Percentiles rank a stretch among this genome's conserved stretches.
These are phyloP conservation scores for Calidris pygmaea DNA, from an alignment of 2,113 vertebrate genomes.

Conservation along the genomic window DNA sequence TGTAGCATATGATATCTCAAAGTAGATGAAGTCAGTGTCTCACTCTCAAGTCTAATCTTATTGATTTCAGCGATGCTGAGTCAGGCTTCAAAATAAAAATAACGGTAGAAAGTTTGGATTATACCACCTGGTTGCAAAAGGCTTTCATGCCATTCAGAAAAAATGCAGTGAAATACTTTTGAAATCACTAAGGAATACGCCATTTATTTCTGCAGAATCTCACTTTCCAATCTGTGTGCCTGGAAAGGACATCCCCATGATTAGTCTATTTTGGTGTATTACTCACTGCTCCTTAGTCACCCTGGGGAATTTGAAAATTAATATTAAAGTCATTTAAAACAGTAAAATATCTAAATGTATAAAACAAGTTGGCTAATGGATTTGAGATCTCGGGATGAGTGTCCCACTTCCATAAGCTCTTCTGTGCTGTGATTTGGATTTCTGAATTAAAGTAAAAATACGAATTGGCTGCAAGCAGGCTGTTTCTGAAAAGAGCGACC, in stretches of 20 bases:
- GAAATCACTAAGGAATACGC: neutral
- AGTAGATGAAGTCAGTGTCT: neutral
- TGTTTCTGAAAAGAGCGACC: neutral
- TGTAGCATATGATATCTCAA: neutral
- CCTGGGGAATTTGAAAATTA: neutral
- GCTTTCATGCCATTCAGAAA: neutral
- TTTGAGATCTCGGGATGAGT: neutral
- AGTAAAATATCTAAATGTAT: neutral
- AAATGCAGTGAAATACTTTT: neutral
- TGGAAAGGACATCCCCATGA: neutral
- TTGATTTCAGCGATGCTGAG: neutral
- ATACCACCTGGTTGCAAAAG: neutral
- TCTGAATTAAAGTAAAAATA: neutral
- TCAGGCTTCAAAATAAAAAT: neutral
- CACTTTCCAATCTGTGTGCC: neutral
- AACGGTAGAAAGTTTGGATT: neutral
- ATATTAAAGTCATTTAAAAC: neutral
- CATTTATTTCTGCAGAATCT: neutral
- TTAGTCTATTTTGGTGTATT: neutral
- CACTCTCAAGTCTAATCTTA: neutral
- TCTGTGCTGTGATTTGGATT: neutral
- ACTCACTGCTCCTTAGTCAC: constrained; percentile 13
- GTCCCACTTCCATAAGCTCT: neutral
- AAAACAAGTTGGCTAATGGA: neutral
- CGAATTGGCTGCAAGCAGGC: neutral